Evolutionary conservation across 2,113 vertebrate genomes (phyloP), one percentile per base, ranked within the genome.

Genomic region (Oryzias javanicus): DNA sequence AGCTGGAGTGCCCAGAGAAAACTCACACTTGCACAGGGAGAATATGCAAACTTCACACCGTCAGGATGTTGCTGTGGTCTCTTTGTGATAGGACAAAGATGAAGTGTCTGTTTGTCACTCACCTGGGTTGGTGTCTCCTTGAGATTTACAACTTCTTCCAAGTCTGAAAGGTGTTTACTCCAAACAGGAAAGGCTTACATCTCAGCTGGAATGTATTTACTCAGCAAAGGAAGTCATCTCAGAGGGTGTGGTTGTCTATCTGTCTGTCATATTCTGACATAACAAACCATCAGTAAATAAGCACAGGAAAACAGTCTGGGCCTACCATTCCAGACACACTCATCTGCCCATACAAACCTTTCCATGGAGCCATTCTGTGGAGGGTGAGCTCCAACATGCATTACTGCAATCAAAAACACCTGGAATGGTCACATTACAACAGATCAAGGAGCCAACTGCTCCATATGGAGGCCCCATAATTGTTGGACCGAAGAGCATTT

Each of bases 381-480:
- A 78, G 80, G 67, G 80, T 57, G 74, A 78, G 68, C 58, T 82
- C 73, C 86, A 79, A 71, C 58, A 56, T 77, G 78, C 80, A 79
- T 57, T 48, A 74, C 70, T 73, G 74, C 84, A 91, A 89, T 90
- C 85, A 91, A 86, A 90, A 89, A 85, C 86, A 88, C 86, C 87
- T 90, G 89, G 90, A 89, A 83, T 60, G 72, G 78, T 75, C 80
- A 80, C 84, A 91, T 89, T 89, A 90, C 86, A 83, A 79, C 87
- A 87, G 78, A 88, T 83, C 85, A 89, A 90, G 78, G 61, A 87
- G 82, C 79, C 76, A 81, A 85, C 77, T 76, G 42, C 82, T 89
- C 84, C 79, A 82, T 85, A 87, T 80, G 79, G 86, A 89, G 88
- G 86, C 87, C 89, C 84, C 80, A 73, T 88, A 90, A 90, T 88